Conservation (phyloP, 2,797 vertebrate species). For the Sarcophilus harrisii region DNA sequence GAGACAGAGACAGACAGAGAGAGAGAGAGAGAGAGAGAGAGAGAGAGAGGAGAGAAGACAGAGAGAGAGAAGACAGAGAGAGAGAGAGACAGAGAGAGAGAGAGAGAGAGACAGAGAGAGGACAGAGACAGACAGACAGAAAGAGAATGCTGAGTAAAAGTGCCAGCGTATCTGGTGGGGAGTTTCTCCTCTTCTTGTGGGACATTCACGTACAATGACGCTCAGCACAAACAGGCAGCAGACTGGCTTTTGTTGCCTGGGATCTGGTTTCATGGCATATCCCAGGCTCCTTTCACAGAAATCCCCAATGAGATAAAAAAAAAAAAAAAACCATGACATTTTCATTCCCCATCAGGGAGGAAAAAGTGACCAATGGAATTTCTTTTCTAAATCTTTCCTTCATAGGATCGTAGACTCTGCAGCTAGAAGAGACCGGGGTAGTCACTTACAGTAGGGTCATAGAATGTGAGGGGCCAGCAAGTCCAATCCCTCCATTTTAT, state of each 20-base stretch:
- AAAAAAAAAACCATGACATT: constrained; percentile 68
- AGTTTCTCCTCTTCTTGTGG: constrained; percentile 40
- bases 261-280: constrained; percentile 75
- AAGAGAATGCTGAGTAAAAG: constrained; percentile 27
- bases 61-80: too few relatives aligned
- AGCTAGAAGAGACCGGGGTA: accelerated
- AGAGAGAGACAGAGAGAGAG: too few relatives aligned
- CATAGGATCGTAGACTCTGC: background rate
- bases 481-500: background rate
- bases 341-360: constrained; percentile 74
- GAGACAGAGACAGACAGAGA: background rate
- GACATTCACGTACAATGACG: constrained; percentile 12
- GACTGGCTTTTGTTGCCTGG: constrained; percentile 69
- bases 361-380: constrained; percentile 60
- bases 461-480: background rate
- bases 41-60: too few relatives aligned
- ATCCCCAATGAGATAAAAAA: constrained; percentile 62
- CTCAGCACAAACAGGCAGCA: background rate
- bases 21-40: background rate
- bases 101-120: too few relatives aligned
- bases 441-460: background rate
- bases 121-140: constrained; percentile 49
- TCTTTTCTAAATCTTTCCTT: constrained; percentile 11
- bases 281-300: constrained; percentile 74
- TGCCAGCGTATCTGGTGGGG: constrained; percentile 9